These are phyloP conservation scores for Propithecus coquereli DNA, from an alignment of 2,113 vertebrate genomes.

Conservation along the genomic window DNA sequence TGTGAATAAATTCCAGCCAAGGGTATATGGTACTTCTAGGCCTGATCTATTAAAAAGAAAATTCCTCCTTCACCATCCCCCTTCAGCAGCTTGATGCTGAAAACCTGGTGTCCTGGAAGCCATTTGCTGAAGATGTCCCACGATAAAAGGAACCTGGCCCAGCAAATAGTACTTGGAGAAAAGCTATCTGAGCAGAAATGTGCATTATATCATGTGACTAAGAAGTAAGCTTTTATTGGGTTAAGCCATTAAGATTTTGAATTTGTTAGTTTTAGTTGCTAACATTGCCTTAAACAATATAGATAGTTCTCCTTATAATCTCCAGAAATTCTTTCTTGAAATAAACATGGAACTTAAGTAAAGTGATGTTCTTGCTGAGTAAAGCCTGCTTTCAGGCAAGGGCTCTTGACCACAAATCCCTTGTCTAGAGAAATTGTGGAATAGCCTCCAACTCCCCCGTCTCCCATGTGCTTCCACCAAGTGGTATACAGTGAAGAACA, in stretches of 20 bases:
- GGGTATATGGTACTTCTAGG: not conserved
- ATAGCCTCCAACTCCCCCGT: not conserved
- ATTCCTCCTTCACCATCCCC: not conserved
- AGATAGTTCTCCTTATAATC: not conserved
- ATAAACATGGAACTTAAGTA: not conserved
- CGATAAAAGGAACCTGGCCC: not conserved
- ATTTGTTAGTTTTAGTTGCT: not conserved
- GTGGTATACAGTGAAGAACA: not conserved
- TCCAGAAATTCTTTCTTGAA: constrained; percentile 13
- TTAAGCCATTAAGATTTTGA: not conserved
- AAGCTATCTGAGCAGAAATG: not conserved
- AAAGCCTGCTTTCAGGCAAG: not conserved
- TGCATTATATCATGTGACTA: not conserved
- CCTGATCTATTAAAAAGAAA: not conserved
- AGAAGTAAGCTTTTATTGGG: not conserved
- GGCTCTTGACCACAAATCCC: not conserved
- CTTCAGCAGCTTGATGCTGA: not conserved
- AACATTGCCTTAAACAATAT: not conserved
- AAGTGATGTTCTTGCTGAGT: not conserved
- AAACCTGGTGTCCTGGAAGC: not conserved
- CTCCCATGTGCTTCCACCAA: not conserved
- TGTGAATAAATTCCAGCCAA: not conserved
- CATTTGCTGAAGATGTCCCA: not conserved
- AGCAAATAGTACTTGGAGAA: not conserved
- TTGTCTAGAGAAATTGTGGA: not conserved